Percentiles rank a stretch among this genome's conserved stretches.
Conservation (phyloP, 1,140 invertebrate genomes). For the Drosophila repleta region DNA sequence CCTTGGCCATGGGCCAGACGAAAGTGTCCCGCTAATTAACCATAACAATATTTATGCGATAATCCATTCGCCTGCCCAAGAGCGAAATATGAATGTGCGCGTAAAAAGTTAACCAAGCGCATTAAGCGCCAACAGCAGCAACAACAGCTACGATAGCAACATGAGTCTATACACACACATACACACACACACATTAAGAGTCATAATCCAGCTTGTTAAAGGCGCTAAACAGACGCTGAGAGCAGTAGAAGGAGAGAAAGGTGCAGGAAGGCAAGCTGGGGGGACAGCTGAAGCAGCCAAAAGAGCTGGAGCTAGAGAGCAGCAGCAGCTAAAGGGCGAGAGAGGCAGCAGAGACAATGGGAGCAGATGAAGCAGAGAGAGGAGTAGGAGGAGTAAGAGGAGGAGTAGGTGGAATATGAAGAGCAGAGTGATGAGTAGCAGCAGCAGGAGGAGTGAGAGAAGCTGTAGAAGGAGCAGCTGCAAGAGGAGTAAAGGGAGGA, state of each 20-base stretch:
- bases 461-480: too few relatives aligned
- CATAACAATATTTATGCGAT: conserved; percentile 79
- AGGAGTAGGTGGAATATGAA: conserved; percentile 14
- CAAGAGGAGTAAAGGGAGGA: too few relatives aligned
- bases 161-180: conserved; percentile 6
- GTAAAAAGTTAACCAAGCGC: conserved; percentile 75
- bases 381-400: not conserved
- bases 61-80: conserved; percentile 59
- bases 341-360: too few relatives aligned
- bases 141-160: conserved; percentile 24
- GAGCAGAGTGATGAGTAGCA: not conserved
- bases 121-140: conserved; percentile 49
- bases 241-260: conserved; percentile 1
- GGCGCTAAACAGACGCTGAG: conserved; percentile 14
- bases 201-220: conserved; percentile 38
- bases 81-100: conserved; percentile 53
- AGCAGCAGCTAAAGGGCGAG: not conserved
- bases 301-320: conserved; percentile 2
- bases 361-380: not conserved
- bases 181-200: conserved; percentile 4
- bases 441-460: too few relatives aligned
- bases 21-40: conserved; percentile 81
- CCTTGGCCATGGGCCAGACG: conserved; percentile 29
- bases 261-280: not conserved
- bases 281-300: not conserved